Evolutionary conservation across 2,113 vertebrate species (phyloP).

Genomic region (Calidris pygmaea): DNA sequence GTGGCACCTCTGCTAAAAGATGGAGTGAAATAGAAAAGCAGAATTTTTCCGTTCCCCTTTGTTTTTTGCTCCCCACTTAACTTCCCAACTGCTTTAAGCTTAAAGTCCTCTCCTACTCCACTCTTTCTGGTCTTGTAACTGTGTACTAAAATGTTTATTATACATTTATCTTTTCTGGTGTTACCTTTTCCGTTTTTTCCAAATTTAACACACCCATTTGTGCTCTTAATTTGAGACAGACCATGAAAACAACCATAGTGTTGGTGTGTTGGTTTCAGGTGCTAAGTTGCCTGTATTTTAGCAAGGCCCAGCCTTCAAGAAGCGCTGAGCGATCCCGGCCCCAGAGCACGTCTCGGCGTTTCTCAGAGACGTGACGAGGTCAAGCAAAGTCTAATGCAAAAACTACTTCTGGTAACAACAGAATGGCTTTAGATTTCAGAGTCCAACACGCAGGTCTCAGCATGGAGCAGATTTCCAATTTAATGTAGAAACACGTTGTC

Average conservation of each 20-base stretch:
- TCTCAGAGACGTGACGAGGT: not conserved
- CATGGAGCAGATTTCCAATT: not conserved
- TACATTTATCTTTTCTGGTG: not conserved
- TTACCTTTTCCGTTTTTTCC: not conserved
- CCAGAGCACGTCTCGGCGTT: not conserved
- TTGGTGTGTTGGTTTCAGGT: not conserved
- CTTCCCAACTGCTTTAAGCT: not conserved
- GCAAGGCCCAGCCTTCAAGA: not conserved
- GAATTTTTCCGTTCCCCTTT: not conserved
- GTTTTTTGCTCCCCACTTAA: not conserved
- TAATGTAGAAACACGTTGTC: not conserved
- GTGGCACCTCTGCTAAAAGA: not conserved
- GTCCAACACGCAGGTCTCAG: not conserved
- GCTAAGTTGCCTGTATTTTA: not conserved
- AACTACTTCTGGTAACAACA: not conserved
- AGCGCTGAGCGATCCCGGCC: not conserved
- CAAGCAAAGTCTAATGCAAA: not conserved
- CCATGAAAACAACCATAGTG: rapidly evolving
- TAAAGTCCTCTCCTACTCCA: not conserved
- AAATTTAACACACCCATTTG: rapidly evolving
- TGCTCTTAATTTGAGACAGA: not conserved
- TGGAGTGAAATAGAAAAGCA: not conserved
- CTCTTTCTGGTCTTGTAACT: not conserved
- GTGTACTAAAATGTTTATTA: not conserved
- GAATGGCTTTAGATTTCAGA: not conserved